Conservation (phyloP, 2,888 invertebrate species). For the Pachliopta kotzebuea region DNA sequence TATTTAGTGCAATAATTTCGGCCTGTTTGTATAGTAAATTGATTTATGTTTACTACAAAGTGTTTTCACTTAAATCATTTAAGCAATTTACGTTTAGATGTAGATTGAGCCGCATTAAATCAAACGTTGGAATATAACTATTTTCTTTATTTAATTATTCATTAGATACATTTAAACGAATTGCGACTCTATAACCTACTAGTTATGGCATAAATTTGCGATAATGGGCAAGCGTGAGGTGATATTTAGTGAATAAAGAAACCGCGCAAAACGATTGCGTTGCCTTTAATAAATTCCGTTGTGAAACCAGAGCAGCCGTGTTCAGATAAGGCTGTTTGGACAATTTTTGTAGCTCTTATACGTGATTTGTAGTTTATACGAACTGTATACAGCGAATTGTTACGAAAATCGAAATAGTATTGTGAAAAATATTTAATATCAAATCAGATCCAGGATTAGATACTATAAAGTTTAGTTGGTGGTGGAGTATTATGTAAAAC, state of each 20-base stretch:
- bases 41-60: neutral
- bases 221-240: neutral
- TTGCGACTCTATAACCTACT: neutral
- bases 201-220: conserved; percentile 2
- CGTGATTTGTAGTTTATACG: conserved; percentile 26
- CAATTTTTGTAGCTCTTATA: conserved; percentile 28
- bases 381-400: conserved; percentile 8
- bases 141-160: conserved; percentile 21
- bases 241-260: conserved; percentile 26
- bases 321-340: conserved; percentile 33
- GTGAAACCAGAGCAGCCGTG: conserved; percentile 39
- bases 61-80: conserved; percentile 12
- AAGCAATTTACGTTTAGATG: conserved; percentile 12
- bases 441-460: too few relatives aligned
- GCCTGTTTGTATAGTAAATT: neutral
- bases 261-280: conserved; percentile 33
- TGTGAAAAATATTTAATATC: conserved; percentile 9
- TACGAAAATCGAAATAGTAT: conserved; percentile 15
- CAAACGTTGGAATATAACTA: conserved; percentile 17
- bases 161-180: conserved; percentile 5
- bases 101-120: conserved; percentile 10
- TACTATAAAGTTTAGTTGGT: too few relatives aligned
- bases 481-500: too few relatives aligned
- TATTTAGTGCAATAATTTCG: too few relatives aligned
- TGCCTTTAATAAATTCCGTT: conserved; percentile 37